phyloP scores from a whole-genome alignment of 2,113 vertebrate genomes.

The Octodon degus region DNA sequence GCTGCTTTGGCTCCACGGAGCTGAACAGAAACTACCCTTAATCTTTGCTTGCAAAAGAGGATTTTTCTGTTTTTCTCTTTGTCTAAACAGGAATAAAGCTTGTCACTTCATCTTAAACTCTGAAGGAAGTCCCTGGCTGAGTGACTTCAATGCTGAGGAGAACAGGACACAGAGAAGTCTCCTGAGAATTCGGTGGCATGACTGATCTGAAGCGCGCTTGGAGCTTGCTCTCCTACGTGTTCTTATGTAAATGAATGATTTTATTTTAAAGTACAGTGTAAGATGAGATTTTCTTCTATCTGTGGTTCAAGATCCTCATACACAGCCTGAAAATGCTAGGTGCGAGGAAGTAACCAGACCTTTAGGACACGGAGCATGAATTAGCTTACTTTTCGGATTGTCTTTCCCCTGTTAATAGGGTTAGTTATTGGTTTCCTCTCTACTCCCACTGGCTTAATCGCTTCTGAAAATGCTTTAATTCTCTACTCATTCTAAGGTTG shows the following conservation, averaged over 20 bases:
- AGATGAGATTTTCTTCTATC: conserved; percentile 16
- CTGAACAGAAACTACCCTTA: neutral
- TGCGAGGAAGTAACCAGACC: neutral
- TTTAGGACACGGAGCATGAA: conserved; percentile 2
- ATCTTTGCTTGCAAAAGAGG: neutral
- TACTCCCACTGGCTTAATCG: neutral
- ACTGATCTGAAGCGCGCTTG: neutral
- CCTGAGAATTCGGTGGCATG: neutral
- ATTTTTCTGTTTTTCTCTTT: neutral
- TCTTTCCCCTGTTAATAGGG: conserved; percentile 22
- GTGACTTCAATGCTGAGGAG: neutral
- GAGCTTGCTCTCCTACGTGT: neutral
- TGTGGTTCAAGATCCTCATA: neutral
- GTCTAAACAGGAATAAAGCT: neutral
- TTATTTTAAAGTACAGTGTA: conserved; percentile 8
- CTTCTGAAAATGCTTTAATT: conserved; percentile 61
- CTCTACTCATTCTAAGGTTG: conserved; percentile 48
- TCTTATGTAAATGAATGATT: conserved; percentile 34
- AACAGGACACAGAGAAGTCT: neutral
- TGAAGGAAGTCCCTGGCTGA: neutral
- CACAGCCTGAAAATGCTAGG: neutral
- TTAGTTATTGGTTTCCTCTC: conserved; percentile 22
- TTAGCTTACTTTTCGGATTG: conserved; percentile 9
- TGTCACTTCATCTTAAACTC: neutral
- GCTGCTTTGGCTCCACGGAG: neutral